Base-by-base conservation (phyloP, 2,113 vertebrate genomes). In the Epinephelus lanceolatus region DNA sequence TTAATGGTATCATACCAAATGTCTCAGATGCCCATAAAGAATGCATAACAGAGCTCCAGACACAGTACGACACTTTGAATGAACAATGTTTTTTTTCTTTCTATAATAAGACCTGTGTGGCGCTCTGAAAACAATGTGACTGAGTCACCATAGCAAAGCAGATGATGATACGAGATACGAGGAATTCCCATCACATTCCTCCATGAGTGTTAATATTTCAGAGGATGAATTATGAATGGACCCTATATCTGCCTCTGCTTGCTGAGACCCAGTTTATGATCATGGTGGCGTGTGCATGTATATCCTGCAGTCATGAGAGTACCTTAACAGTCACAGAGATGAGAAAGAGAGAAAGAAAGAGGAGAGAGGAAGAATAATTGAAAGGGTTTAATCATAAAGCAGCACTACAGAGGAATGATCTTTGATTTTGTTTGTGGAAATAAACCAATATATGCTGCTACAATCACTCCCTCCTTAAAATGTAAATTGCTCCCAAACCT, bases 211-310 rank as follows among this genome's bases (percentile, higher is more conserved):
- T 79, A 93, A 93, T 93, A 92, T 89, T 93, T 93, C 86, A 94
- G 61, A 40, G 23, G 71, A 90, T 93, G 56, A 91, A 93, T 93
- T 84, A 93, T 93, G 74, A 92, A 94, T 84, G 76, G 85, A 61
- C 33, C 80, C 74, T 84, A 81, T 84, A 89, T 89, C 74, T 76
- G 79, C 55, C 45, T 70, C 80, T 73, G 71, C 71, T 71, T 62
- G 76, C 81, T 40, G 71, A 86, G 88, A 86, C 83, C 87, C 85
- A 86, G 66, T 92, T 91, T 71, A 71, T 40, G 63, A 71, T 76
- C 33, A 15, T 67, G 57, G 69, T 71, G 52, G 49, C 47, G 68
- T 70, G 60, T 84, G 69, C 53, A 74, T 74, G 84, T 78, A 74
- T 6, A 88, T 86, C 66, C 71, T 55, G 80, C 70, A 61, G 66